Evolutionary conservation across 2,888 invertebrate genomes (phyloP).

Genomic region (Nebria brevicollis): DNA sequence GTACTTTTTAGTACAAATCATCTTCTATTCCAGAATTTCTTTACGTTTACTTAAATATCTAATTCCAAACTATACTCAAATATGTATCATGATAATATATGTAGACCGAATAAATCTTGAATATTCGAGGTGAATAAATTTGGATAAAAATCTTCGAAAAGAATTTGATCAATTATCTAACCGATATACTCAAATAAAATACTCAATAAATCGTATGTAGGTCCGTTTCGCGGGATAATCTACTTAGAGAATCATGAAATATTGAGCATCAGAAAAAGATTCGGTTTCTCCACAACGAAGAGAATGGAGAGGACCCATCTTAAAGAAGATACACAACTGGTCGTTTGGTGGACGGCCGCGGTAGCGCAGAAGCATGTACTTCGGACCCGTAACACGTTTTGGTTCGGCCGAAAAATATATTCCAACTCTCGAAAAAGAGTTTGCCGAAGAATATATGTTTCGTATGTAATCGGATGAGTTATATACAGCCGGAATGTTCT

Average conservation of each 20-base stretch:
- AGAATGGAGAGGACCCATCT: not conserved
- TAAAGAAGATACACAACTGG: not conserved
- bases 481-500: not conserved
- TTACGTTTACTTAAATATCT: no score
- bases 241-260: not conserved
- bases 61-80: no score
- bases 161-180: no score
- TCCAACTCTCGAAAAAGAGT: not conserved
- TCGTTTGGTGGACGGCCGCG: not conserved
- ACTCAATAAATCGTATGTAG: not conserved
- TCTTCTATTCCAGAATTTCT: no score
- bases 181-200: not conserved
- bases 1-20: no score
- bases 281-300: not conserved
- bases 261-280: not conserved
- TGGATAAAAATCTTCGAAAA: no score
- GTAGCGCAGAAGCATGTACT: not conserved
- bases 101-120: no score
- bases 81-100: no score
- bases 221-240: not conserved
- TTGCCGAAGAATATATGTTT: not conserved
- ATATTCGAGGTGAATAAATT: no score
- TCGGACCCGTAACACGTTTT: not conserved
- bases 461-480: slow-evolving; percentile 1
- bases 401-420: not conserved